A percentile compares a stretch with the other conserved stretches of the same genome.
Evolutionary conservation across 2,888 invertebrate species (phyloP).

Genomic region (Unio pictorum): DNA sequence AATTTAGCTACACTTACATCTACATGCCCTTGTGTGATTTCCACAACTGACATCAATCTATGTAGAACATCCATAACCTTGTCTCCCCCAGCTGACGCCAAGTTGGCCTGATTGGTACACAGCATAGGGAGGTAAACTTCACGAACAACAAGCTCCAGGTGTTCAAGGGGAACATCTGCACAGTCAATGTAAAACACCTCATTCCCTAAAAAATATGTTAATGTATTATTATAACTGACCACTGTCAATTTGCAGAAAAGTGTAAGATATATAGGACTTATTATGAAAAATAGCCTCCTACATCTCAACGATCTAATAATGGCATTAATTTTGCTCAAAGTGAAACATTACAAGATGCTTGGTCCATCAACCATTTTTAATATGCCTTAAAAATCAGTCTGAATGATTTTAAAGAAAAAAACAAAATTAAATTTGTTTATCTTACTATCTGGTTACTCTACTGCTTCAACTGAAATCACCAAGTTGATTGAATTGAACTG

Average conservation of each 20-base stretch:
- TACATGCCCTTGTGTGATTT: constrained; percentile 67
- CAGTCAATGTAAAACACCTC: constrained; percentile 70
- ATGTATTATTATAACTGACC: neutral
- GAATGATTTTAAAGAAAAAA: too few species aligned
- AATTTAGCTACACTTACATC: constrained; percentile 45
- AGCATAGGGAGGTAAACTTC: constrained; percentile 70
- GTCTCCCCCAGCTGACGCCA: constrained; percentile 62
- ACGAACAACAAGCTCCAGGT: constrained; percentile 65
- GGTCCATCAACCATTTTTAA: too few species aligned
- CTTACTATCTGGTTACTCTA: too few species aligned
- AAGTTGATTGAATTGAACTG: too few species aligned
- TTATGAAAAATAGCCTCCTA: too few species aligned
- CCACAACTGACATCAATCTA: constrained; percentile 68
- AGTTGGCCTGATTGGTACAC: constrained; percentile 61
- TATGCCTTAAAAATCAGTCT: too few species aligned
- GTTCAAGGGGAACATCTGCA: constrained; percentile 61
- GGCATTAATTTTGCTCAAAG: too few species aligned
- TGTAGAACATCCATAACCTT: constrained; percentile 70
- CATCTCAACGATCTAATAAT: too few species aligned
- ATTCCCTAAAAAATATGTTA: constrained; percentile 52
- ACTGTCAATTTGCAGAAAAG: neutral
- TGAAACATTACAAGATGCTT: too few species aligned
- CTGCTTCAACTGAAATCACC: too few species aligned
- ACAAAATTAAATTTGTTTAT: too few species aligned
- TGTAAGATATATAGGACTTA: neutral